phyloP scores from a whole-genome alignment of 2,113 vertebrate species.

The Oenanthe melanoleuca region DNA sequence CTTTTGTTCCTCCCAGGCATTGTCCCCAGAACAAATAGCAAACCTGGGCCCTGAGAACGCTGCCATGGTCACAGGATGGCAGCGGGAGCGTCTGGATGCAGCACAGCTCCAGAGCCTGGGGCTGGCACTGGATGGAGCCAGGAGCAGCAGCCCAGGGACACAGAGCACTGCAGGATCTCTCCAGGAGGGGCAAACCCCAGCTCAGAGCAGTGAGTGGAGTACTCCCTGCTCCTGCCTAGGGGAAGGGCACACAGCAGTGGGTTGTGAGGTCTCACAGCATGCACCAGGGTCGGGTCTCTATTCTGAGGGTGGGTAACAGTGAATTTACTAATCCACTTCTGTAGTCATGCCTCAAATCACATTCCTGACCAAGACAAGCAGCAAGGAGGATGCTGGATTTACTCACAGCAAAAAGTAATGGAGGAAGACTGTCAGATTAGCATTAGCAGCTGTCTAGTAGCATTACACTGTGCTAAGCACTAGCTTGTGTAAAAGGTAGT shows the following conservation, averaged over 20 bases:
- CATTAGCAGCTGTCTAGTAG: neutral
- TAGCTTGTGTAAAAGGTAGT: neutral
- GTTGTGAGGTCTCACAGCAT: neutral
- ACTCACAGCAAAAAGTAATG: neutral
- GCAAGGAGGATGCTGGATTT: neutral
- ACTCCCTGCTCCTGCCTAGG: neutral
- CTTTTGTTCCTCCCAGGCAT: constrained; percentile 54
- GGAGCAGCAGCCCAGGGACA: neutral
- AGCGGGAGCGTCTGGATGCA: constrained; percentile 59
- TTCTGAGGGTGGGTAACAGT: neutral
- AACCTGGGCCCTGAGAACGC: constrained; percentile 79
- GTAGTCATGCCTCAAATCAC: neutral
- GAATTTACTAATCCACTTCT: neutral
- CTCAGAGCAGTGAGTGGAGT: constrained; percentile 47
- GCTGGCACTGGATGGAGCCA: constrained; percentile 73
- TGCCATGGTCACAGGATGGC: constrained; percentile 65
- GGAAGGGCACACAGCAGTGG: neutral
- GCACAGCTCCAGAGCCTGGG: constrained; percentile 76
- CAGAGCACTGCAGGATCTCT: neutral
- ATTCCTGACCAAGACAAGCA: neutral
- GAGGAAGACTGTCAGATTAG: neutral
- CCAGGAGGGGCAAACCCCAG: neutral
- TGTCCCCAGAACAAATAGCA: constrained; percentile 77
- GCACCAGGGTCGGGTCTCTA: neutral
- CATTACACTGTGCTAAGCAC: neutral